Evolutionary conservation across 2,797 vertebrate genomes (phyloP), one percentile per base, ranked within the genome.

Genomic region (Diglossa cyanea): DNA sequence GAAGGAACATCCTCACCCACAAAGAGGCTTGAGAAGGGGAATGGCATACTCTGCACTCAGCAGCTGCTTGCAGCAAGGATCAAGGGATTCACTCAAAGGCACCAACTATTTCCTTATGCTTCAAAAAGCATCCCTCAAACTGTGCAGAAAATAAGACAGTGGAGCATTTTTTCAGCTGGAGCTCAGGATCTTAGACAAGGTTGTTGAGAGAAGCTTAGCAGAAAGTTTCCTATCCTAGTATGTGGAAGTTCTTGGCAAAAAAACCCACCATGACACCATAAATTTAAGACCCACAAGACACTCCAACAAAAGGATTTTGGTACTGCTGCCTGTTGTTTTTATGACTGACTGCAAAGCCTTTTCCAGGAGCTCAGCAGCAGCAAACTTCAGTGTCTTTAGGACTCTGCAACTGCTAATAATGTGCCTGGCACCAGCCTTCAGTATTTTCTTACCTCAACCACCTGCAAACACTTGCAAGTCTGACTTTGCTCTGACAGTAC

Each of bases 111-210:
- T 40, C 71, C 10, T 58, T 58, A 6, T 3, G 0, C 11, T 42
- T 80, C 83, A 72, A 85, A 86, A 88, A 77, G 24, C 30, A 47
- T 72, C 61, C 58, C 33, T 92, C 72, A 70, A 42, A 79, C 28
- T 31, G 30, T 51, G 62, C 30, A 79, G 48, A 82, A 96, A 91
- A 89, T 18, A 48, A 0, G 4, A 15, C 33, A 84, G 30, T 11
- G 37, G 44, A 86, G 37, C 18, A 31, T 57, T 92, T 76, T 82
- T 71, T 31, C 51, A 82, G 20, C 17, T 53, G 33, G 33, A 85
- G 25, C 37, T 79, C 66, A 48, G 26, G 17, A 40, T 55, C 47
- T 60, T 44, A 76, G 39, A 39, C 24, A 75, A 66, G 12, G 14
- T 3, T 51, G 14, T 44, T 44, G n/a, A 88, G 63, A 63, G 70